Conservation (phyloP, 2,888 invertebrate genomes). For the Sceliomorpha sp. region DNA sequence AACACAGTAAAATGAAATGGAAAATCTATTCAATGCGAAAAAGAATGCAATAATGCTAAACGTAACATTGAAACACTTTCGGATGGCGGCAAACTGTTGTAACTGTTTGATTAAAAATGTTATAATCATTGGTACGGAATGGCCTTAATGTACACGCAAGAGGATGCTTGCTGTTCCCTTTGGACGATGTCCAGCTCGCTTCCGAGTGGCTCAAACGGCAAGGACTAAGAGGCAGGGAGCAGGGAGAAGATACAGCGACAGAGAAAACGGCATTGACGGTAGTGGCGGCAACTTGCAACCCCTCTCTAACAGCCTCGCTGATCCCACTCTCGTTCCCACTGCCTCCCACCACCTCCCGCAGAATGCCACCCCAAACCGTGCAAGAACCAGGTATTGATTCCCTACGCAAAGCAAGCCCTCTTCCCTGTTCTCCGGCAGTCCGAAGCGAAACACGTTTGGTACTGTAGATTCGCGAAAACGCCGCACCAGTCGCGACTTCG, state of each 20-base stretch:
- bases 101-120: too few species aligned
- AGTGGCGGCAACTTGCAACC: conserved; percentile 51
- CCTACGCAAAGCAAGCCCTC: conserved; percentile 71
- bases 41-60: too few species aligned
- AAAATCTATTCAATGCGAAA: too few species aligned
- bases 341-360: conserved; percentile 79
- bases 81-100: too few species aligned
- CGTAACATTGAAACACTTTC: too few species aligned
- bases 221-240: conserved; percentile 1
- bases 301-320: conserved; percentile 77
- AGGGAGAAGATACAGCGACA: conserved; percentile 18
- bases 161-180: conserved; percentile 17
- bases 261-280: conserved; percentile 21
- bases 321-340: conserved; percentile 81
- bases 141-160: conserved; percentile 32
- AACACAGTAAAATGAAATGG: too few species aligned
- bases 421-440: conserved; percentile 75
- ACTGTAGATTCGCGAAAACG: conserved; percentile 61
- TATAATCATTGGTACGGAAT: conserved; percentile 22
- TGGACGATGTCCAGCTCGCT: conserved; percentile 37
- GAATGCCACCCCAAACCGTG: conserved; percentile 59
- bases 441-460: conserved; percentile 73
- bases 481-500: conserved; percentile 21
- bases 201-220: conserved; percentile 19
- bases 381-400: conserved; percentile 75